phyloP scores from a whole-genome alignment of 2,113 vertebrate species.

The Marmota monax region DNA sequence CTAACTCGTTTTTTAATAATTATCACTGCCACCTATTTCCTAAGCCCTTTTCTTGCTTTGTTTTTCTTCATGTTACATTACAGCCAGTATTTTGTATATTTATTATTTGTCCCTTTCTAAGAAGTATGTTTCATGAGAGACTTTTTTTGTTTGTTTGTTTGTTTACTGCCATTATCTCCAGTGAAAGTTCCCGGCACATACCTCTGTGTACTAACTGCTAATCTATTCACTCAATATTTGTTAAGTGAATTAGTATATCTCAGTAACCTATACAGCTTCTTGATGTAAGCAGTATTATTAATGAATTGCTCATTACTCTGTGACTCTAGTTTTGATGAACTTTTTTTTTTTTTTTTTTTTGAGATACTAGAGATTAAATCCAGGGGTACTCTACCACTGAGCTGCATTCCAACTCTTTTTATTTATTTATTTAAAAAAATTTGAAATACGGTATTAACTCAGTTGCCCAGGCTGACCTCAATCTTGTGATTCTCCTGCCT shows the following conservation, averaged over 20 bases:
- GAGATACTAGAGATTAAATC: not conserved
- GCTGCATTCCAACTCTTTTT: not conserved
- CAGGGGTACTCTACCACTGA: not conserved
- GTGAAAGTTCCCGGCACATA: not conserved
- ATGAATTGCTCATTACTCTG: not conserved
- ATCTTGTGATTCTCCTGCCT: not conserved
- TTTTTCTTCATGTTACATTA: not conserved
- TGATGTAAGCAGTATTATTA: not conserved
- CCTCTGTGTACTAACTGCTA: not conserved
- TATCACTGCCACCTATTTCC: not conserved
- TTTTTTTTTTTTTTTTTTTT: too few relatives aligned
- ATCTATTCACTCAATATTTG: not conserved
- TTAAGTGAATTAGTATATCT: not conserved
- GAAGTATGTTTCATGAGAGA: not conserved
- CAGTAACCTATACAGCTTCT: not conserved
- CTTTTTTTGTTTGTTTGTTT: not conserved
- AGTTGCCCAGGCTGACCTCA: not conserved
- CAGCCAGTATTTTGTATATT: not conserved
- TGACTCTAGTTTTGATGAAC: not conserved
- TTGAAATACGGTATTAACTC: not conserved
- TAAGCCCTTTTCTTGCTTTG: not conserved
- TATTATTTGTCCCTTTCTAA: not conserved
- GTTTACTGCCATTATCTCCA: not conserved
- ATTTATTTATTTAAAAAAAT: not conserved
- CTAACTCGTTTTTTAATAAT: not conserved